Conservation (phyloP, 30 jellyfish, hydroid and myxozoan genomes). For the Aurelia sp. region DNA sequence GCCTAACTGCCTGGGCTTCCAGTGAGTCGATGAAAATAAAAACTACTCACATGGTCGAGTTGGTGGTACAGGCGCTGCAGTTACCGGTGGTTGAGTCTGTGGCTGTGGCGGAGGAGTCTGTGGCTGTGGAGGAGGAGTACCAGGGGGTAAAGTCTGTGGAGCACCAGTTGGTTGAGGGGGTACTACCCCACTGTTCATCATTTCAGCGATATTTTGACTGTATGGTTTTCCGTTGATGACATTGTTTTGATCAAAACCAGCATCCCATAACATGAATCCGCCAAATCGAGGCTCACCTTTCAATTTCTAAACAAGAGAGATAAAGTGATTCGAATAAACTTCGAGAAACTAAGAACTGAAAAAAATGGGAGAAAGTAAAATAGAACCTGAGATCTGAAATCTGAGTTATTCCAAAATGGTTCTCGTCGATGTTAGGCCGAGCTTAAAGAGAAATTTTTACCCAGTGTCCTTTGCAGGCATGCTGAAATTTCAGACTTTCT, state of each 20-base stretch:
- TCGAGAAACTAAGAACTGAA: no score
- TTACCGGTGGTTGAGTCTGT: conserved; percentile 30
- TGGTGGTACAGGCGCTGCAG: conserved; percentile 57
- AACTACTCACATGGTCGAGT: conserved; percentile 68
- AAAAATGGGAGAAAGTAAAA: no score
- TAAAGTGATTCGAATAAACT: no score
- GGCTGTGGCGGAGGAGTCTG: conserved; percentile 38
- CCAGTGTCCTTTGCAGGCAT: no score
- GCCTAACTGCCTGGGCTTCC: no score
- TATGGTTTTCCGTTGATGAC: conserved; percentile 87
- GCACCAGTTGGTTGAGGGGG: conserved; percentile 85
- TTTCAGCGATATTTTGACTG: conserved; percentile 87
- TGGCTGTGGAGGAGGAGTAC: conserved; percentile 48
- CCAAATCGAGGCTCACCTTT: conserved; percentile 96
- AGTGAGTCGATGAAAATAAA: neutral
- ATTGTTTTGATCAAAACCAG: conserved; percentile 98
- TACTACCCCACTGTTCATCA: conserved; percentile 82
- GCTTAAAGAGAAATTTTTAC: no score
- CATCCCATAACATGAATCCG: conserved; percentile 99
- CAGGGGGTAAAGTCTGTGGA: conserved; percentile 91
- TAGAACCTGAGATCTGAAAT: no score
- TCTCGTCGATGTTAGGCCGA: no score
- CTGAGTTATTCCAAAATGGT: no score
- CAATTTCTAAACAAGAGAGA: conserved; percentile 53
- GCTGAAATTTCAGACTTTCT: no score